Evolutionary conservation across 2,113 vertebrate genomes (phyloP), one percentile per base, ranked within the genome.

Genomic region (Uropsilus gracilis): DNA sequence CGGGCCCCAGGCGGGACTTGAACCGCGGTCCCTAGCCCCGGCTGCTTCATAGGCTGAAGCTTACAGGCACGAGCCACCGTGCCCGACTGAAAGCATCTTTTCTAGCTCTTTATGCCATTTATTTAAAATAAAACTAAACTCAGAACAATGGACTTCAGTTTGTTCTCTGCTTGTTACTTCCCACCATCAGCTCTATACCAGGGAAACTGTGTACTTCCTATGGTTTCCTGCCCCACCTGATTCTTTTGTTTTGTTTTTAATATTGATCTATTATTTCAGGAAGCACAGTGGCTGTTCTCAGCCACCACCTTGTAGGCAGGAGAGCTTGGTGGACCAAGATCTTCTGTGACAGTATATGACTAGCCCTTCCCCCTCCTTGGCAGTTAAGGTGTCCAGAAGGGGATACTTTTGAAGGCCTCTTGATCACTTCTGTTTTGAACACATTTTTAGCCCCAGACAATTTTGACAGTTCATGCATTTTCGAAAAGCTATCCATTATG

Each of bases 191-290:
- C 63, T 94, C 44, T 71, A 76, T 28, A 64, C 3, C 34, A 63
- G 11, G 78, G 94, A 68, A 94, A 78, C 63, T 34, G 22, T 76
- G 34, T 48, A 37, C 34, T 95, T 93, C 53, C 90, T 76, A 11
- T 83, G 78, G 73, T 83, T 91, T 89, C 53, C 61, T 95, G 64
- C 26, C 32, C 82, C 76, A 1, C 69, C 68, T 32, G 28, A 6
- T 93, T 73, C 24, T 86, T 78, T 46, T 55, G 4, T 71, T 86
- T 86, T 28, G n/a, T 64, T 91, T 86, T 86, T 55, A 64, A 24
- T 28, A 6, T 86, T 57, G 26, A 46, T 53, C 66, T 55, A 16
- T 55, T 53, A 24, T 84, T 61, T 84, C 44, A 85, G 64, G 28
- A 78, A 82, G 39, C 28, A 17, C 71, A 77, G 81, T 34, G 39